Evolutionary conservation across 2,888 invertebrate species (phyloP).

Genomic region (Mesochorus sp.): DNA sequence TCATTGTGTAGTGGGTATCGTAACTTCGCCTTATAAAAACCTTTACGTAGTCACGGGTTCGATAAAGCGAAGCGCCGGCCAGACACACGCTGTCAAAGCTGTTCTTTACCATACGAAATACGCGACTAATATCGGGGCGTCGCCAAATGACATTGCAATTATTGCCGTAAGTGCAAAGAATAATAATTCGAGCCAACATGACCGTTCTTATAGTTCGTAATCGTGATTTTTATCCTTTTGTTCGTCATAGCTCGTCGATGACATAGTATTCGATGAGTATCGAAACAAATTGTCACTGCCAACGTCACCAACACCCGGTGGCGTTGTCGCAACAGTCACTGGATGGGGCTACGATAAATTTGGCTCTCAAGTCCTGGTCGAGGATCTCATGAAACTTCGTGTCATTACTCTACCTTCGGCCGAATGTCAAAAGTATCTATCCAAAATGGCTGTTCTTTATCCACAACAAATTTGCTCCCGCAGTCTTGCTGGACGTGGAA

Average conservation of each 20-base stretch:
- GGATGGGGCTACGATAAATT: constrained; percentile 29
- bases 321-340: background rate
- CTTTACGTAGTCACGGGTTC: constrained; percentile 17
- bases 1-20: constrained; percentile 65
- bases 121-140: background rate
- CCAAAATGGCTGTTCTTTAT: background rate
- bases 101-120: background rate
- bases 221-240: too few species aligned
- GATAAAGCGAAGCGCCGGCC: constrained; percentile 24
- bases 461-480: constrained; percentile 24
- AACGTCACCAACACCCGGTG: background rate
- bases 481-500: constrained; percentile 3
- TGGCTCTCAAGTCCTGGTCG: background rate
- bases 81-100: constrained; percentile 40
- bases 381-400: constrained; percentile 21
- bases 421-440: constrained; percentile 18
- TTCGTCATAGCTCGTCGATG: constrained; percentile 1
- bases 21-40: background rate
- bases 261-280: constrained; percentile 10
- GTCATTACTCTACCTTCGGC: background rate
- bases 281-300: constrained; percentile 15
- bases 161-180: constrained; percentile 51
- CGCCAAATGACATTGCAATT: constrained; percentile 63
- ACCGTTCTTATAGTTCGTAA: background rate
- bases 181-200: background rate